Conservation (phyloP, 2,797 vertebrate species). For the Phalloptychus januarius region DNA sequence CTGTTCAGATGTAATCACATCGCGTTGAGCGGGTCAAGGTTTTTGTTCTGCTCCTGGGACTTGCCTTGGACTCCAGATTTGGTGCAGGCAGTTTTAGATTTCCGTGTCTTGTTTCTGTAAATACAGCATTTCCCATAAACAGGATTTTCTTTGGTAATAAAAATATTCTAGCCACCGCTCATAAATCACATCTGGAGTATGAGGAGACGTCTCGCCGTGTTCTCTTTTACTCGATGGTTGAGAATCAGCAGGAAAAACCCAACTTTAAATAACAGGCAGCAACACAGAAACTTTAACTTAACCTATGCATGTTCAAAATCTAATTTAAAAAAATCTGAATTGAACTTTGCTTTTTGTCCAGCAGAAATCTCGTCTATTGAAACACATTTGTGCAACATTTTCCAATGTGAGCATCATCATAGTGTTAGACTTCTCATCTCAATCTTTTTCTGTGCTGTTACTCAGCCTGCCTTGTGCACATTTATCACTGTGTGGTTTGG, state of each 20-base stretch:
- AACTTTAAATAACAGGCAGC: not conserved
- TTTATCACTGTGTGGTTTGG: not conserved
- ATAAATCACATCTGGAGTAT: not conserved
- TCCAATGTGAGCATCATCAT: not conserved
- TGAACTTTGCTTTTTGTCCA: not conserved
- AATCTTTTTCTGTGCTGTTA: not conserved
- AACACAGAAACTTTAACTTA: not conserved
- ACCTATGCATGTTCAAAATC: not conserved
- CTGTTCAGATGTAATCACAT: not conserved
- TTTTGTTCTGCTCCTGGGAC: not conserved
- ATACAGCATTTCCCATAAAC: not conserved
- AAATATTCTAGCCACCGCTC: not conserved
- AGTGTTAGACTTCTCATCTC: too few relatives aligned
- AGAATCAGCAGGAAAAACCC: not conserved
- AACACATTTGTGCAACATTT: not conserved
- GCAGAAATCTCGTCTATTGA: not conserved
- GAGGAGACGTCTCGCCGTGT: not conserved
- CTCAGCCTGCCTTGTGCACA: not conserved
- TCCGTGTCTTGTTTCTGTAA: not conserved
- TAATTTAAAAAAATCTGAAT: not conserved
- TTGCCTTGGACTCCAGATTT: not conserved
- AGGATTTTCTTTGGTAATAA: constrained; percentile 4
- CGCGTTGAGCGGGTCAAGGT: not conserved
- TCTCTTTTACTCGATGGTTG: not conserved
- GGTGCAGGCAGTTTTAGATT: not conserved